Percentiles rank a stretch among this genome's conserved stretches.
Evolutionary conservation across 2,888 invertebrate genomes (phyloP).

Genomic region (Anoplius nigerrimus): DNA sequence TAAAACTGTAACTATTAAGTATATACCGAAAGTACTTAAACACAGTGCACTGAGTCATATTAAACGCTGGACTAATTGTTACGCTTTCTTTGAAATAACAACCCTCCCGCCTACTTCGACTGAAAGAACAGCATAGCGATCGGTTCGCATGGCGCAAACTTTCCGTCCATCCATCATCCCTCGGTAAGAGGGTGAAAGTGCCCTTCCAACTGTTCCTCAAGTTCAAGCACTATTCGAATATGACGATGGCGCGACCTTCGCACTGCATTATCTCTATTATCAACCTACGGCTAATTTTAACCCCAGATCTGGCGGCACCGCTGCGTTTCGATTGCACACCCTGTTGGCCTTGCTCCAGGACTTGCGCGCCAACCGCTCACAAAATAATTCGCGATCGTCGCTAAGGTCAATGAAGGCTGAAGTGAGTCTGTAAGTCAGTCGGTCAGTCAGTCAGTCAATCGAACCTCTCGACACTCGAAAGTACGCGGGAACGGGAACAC

Average conservation of each 20-base stretch:
- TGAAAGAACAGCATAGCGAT: too few relatives aligned
- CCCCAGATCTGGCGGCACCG: conserved; percentile 46
- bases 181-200: too few relatives aligned
- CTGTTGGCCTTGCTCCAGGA: conserved; percentile 66
- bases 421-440: conserved; percentile 62
- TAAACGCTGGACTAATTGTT: too few relatives aligned
- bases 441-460: conserved; percentile 50
- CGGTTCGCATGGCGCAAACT: too few relatives aligned
- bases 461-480: conserved; percentile 2
- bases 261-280: conserved; percentile 56
- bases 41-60: too few relatives aligned
- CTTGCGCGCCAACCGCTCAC: conserved; percentile 58
- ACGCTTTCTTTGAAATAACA: too few relatives aligned
- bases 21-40: too few relatives aligned
- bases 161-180: too few relatives aligned
- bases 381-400: conserved; percentile 59
- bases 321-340: conserved; percentile 45
- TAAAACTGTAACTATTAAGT: too few relatives aligned
- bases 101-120: too few relatives aligned
- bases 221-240: conserved; percentile 21
- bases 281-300: conserved; percentile 66
- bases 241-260: conserved; percentile 19
- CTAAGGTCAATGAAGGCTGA: conserved; percentile 68
- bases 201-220: not conserved
- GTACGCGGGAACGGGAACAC: conserved; percentile 2